Evolutionary conservation across 2,888 invertebrate genomes (phyloP), one percentile per base, ranked within the genome.

Genomic region (Odontocerum albicorne): DNA sequence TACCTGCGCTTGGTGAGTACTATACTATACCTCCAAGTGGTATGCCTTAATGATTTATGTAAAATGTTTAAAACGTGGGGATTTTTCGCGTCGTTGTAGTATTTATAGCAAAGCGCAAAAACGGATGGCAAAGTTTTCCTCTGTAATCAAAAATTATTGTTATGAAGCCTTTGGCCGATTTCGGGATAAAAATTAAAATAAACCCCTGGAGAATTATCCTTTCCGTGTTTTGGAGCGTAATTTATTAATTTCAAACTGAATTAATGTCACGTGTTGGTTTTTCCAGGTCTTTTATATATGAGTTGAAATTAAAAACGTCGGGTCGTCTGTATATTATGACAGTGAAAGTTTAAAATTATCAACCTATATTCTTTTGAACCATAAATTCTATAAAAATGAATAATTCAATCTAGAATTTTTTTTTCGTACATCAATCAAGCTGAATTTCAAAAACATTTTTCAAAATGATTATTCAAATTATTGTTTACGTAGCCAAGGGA

Each of bases 31-130:
- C n/a, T n/a, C n/a, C n/a, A n/a, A n/a, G n/a, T n/a, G n/a, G n/a
- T n/a, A n/a, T n/a, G n/a, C n/a, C 47, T 36, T 45, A 39, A 51
- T 56, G 50, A 56, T 50, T 56, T 56, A 56, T 51, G 50, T 32
- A 40, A 56, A 56, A 50, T 50, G 44, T 45, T 39, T 15, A 42
- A 20, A 39, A 19, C 33, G 49, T 17, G 3, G 40, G 55, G 55
- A 45, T 56, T 56, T 56, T 49, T 45, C 45, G 8, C 42, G 45
- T 50, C 45, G 40, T 36, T 46, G 32, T 42, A 21, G 50, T 51
- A 44, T 51, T 45, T 50, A 39, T 20, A 21, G 32, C 36, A 27
- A 12, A 27, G 36, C 40, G 27, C 49, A 40, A 39, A 49, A 46
- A 21, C 32, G 32, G 19, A 32, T 38, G 40, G 31, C 21, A 39